Percentiles rank a stretch among this genome's conserved stretches.
These are phyloP conservation scores for Zophobas atratus DNA, from an alignment of 1,140 invertebrate genomes.

Conservation along the genomic window DNA sequence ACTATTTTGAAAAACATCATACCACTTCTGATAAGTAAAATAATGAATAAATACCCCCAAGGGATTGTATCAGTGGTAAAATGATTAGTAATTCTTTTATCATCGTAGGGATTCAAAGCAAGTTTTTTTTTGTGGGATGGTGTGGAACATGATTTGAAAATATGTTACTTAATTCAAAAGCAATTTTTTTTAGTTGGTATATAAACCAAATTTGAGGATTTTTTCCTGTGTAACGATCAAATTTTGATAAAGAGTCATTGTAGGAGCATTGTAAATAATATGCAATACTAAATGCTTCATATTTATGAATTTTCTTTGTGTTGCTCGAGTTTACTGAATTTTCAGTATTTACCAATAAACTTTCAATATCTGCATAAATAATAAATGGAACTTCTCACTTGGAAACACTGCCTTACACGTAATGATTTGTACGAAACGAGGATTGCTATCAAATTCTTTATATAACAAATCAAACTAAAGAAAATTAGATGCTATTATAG, in stretches of 20 bases:
- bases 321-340: background rate
- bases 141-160: background rate
- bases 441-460: no score
- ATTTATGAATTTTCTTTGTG: background rate
- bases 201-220: conserved; percentile 3
- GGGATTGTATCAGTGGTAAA: no score
- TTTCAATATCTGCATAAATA: conserved; percentile 1
- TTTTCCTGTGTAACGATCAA: background rate
- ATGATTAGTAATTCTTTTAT: no score
- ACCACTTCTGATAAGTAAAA: no score
- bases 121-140: no score
- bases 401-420: no score
- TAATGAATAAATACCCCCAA: no score
- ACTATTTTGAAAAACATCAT: no score
- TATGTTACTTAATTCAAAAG: background rate
- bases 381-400: background rate
- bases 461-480: no score
- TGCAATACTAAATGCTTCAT: background rate
- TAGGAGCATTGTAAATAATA: background rate
- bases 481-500: no score
- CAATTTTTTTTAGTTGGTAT: background rate
- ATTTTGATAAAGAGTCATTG: background rate
- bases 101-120: no score
- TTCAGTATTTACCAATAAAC: background rate
- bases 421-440: no score